Base-by-base conservation (phyloP, 2,797 vertebrate species). In the Fundulus diaphanus region DNA sequence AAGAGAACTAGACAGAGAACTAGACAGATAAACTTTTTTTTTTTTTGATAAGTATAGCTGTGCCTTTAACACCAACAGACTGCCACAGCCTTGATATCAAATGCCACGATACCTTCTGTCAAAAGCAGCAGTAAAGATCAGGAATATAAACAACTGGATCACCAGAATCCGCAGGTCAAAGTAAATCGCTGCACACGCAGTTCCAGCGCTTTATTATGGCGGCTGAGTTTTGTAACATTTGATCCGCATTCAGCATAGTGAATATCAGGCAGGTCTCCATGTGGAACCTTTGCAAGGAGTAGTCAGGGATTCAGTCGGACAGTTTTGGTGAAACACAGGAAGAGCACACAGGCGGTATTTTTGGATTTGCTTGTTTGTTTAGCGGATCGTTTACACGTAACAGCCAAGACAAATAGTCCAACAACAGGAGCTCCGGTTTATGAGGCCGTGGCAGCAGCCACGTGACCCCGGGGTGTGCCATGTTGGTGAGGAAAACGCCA, bases 291-390 rank as follows among this genome's bases (percentile, higher is more conserved):
- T 0, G n/a, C 81, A 3, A 49, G 20, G 24, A 2, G 5, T 1
- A 71, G 2, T 5, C 5, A 76, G 16, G 70, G 80, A 59, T 82
- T 79, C 51, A 73, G 2, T 77, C 88, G 93, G 70, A 85, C 81
- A 77, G 8, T 82, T 90, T 89, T 83, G 71, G 40, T 79, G 83
- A 46, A 66, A 82, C 86, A 89, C 91, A 71, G 6, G 15, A 61
- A 56, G 40, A 48, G 68, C 0, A 2, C 68, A n/a, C 3, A 24
- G 82, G 92, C 92, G 93, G 90, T 68, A 35, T 84, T 87, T 94
- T 94, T 92, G 85, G 92, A 79, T 89, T 71, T 42, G 24, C 51
- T 48, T 76, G 61, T 33, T 72, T 22, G 2, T 7, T 1, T 1
- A 7, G 2, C 63, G 2, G 35, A 27, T 7, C 33, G 57, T 69